phyloP scores from a whole-genome alignment of 2,113 vertebrate species.

The Megalops atlanticus region DNA sequence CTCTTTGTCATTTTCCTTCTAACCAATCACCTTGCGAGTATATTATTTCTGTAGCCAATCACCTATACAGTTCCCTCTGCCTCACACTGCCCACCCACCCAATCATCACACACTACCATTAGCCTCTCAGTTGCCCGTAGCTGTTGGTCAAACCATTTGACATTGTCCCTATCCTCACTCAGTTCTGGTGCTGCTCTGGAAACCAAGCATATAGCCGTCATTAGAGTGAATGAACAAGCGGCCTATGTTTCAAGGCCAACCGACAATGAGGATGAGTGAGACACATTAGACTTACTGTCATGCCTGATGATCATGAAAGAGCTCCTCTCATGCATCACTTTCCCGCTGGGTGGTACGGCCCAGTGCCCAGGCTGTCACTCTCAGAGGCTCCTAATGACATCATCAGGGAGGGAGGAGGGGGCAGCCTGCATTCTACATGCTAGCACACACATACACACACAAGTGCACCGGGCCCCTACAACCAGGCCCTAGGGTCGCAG shows the following conservation, averaged over 20 bases:
- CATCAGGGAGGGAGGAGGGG: background rate
- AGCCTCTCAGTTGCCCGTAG: background rate
- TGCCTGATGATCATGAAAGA: background rate
- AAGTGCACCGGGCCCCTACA: background rate
- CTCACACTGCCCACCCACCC: background rate
- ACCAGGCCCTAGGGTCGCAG: no score
- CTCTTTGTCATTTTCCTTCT: background rate
- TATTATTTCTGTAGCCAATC: background rate
- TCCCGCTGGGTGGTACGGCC: background rate
- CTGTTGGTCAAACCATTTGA: background rate
- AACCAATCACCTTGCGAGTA: background rate
- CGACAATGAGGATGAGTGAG: background rate
- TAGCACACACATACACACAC: background rate
- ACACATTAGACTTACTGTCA: background rate
- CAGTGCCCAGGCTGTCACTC: conserved; percentile 3
- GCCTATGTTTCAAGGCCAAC: background rate
- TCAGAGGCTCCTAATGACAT: background rate
- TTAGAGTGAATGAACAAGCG: background rate
- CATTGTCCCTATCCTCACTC: background rate
- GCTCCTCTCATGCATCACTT: background rate
- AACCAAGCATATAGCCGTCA: background rate
- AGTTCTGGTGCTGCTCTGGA: background rate
- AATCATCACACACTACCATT: background rate
- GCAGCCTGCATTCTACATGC: background rate
- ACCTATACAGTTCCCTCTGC: background rate